These are phyloP conservation scores for Keiferia lycopersicella DNA, from an alignment of 2,888 invertebrate genomes.

Conservation along the genomic window DNA sequence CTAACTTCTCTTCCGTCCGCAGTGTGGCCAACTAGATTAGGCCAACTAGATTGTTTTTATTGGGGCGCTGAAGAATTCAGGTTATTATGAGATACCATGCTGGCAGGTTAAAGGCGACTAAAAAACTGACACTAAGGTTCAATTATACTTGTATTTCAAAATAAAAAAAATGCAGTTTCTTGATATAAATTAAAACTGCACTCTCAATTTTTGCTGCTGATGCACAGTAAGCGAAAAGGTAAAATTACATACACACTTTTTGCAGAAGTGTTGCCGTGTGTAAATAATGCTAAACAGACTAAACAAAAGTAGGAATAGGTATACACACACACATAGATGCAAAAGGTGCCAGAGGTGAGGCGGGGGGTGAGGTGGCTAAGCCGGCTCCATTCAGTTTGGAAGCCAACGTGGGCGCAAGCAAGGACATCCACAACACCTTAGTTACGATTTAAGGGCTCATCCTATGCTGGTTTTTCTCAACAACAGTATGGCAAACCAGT, in stretches of 20 bases:
- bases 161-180: neutral
- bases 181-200: neutral
- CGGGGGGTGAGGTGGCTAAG: slow-evolving; percentile 5
- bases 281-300: neutral
- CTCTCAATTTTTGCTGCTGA: neutral
- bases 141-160: neutral
- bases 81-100: too few species aligned
- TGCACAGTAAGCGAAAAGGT: neutral
- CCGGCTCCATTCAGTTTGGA: slow-evolving; percentile 19
- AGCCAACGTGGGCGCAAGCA: slow-evolving; percentile 63
- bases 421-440: slow-evolving; percentile 41
- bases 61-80: too few species aligned
- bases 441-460: too few species aligned
- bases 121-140: too few species aligned
- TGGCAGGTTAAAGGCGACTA: too few species aligned
- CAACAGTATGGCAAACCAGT: too few species aligned
- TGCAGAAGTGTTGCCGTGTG: too few species aligned
- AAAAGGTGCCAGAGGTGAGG: slow-evolving; percentile 8
- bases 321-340: neutral
- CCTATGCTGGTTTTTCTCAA: too few species aligned
- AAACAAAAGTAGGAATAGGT: neutral
- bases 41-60: too few species aligned
- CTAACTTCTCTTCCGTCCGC: too few species aligned
- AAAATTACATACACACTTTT: neutral
- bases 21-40: too few species aligned